Conservation (phyloP, 1,140 invertebrate species). For the Papilio dardanus region DNA sequence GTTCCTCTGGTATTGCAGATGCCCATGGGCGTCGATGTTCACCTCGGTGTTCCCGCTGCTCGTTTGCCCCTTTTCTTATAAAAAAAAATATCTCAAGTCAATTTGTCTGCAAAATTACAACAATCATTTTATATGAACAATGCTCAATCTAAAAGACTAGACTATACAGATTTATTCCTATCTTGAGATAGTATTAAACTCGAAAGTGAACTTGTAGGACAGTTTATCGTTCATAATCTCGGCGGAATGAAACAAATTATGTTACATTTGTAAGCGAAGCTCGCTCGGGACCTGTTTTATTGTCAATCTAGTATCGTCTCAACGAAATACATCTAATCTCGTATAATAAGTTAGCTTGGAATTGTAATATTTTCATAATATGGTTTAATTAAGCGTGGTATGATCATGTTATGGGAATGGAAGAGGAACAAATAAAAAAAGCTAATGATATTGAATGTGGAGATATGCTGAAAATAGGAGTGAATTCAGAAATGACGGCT, state of each 20-base stretch:
- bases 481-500: too few species aligned
- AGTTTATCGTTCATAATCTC: slow-evolving; percentile 24
- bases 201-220: background rate
- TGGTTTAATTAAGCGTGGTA: too few species aligned
- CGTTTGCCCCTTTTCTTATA: too few species aligned
- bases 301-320: slow-evolving; percentile 11
- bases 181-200: background rate
- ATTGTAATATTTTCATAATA: too few species aligned
- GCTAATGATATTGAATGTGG: too few species aligned
- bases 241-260: slow-evolving; percentile 14
- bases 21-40: too few species aligned
- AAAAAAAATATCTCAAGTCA: background rate
- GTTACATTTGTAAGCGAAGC: slow-evolving; percentile 20
- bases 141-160: background rate
- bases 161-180: slow-evolving; percentile 10
- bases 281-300: slow-evolving; percentile 2
- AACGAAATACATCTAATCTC: slow-evolving; percentile 4
- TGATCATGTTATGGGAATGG: too few species aligned
- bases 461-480: too few species aligned
- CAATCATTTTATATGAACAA: background rate
- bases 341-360: background rate
- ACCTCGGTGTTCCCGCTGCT: too few species aligned
- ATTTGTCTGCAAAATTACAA: background rate
- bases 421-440: too few species aligned
- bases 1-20: too few species aligned